Conservation (phyloP, 1,140 invertebrate species). For the Pissodes strobi region DNA sequence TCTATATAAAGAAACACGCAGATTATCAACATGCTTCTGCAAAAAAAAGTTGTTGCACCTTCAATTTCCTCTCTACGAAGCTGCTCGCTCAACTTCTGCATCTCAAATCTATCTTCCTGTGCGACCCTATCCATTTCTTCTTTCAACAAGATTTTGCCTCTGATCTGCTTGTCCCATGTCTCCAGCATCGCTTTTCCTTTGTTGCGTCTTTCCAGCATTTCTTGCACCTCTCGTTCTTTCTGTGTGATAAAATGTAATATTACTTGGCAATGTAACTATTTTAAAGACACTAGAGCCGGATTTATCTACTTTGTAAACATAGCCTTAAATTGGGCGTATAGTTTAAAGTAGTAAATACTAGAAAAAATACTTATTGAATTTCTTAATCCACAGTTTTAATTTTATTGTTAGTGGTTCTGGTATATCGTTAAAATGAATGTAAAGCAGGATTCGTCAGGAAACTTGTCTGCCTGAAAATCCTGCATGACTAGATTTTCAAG, state of each 20-base stretch:
- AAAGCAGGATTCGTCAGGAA: no score
- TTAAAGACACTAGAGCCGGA: no score
- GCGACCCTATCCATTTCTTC: conserved; percentile 38
- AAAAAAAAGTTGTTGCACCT: conserved; percentile 29
- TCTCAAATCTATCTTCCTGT: conserved; percentile 45
- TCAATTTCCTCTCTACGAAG: conserved; percentile 45
- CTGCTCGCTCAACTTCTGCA: conserved; percentile 41
- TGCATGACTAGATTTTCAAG: no score
- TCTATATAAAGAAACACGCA: neutral
- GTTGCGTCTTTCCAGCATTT: conserved; percentile 38
- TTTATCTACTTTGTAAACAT: no score
- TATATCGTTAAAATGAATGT: no score
- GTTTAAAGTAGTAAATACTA: no score
- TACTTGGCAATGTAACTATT: no score
- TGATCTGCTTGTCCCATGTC: conserved; percentile 48
- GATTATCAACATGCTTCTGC: neutral
- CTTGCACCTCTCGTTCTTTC: conserved; percentile 48
- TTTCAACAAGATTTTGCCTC: conserved; percentile 45
- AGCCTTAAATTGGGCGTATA: no score
- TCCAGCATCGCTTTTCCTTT: conserved; percentile 40
- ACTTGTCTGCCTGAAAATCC: no score
- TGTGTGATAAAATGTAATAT: conserved; percentile 23
- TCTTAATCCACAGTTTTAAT: no score
- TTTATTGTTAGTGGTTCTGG: no score
- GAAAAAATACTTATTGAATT: no score